These are phyloP conservation scores for Xanthorhoe spadicearia DNA, from an alignment of 2,888 invertebrate species.

Conservation along the genomic window DNA sequence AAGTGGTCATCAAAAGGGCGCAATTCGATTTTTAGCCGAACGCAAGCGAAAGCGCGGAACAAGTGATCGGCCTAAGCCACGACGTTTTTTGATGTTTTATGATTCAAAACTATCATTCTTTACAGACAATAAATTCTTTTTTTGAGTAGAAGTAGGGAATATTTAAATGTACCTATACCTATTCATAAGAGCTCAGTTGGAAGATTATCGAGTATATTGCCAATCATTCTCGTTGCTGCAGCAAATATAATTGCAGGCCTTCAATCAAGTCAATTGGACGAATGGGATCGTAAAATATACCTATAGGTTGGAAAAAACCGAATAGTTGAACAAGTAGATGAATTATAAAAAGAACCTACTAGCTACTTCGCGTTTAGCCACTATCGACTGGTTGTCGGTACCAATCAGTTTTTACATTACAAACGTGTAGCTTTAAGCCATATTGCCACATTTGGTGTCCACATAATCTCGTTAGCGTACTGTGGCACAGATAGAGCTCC, in stretches of 20 bases:
- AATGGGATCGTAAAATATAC: background rate
- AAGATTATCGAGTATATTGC: background rate
- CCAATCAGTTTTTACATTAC: conserved; percentile 8
- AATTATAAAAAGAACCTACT: background rate
- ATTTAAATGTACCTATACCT: too few species aligned
- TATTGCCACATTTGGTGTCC: conserved; percentile 21
- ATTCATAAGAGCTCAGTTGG: background rate
- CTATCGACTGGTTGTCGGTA: too few species aligned
- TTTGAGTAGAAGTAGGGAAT: too few species aligned
- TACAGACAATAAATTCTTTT: too few species aligned
- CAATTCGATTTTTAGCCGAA: too few species aligned
- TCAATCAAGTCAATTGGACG: background rate
- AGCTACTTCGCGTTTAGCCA: too few species aligned
- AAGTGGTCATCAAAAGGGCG: too few species aligned
- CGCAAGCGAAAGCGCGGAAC: too few species aligned
- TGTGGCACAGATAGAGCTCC: conserved; percentile 24
- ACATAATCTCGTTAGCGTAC: conserved; percentile 29
- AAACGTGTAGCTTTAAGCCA: conserved; percentile 2
- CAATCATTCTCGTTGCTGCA: background rate
- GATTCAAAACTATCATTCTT: too few species aligned
- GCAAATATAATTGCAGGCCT: background rate
- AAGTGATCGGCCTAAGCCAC: too few species aligned
- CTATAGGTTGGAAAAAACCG: background rate
- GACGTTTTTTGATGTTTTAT: too few species aligned
- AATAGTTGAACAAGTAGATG: background rate